A percentile compares a stretch with the other conserved stretches of the same genome.
These are phyloP conservation scores for Smittia aterrima DNA, from an alignment of 2,888 invertebrate species.

Conservation along the genomic window DNA sequence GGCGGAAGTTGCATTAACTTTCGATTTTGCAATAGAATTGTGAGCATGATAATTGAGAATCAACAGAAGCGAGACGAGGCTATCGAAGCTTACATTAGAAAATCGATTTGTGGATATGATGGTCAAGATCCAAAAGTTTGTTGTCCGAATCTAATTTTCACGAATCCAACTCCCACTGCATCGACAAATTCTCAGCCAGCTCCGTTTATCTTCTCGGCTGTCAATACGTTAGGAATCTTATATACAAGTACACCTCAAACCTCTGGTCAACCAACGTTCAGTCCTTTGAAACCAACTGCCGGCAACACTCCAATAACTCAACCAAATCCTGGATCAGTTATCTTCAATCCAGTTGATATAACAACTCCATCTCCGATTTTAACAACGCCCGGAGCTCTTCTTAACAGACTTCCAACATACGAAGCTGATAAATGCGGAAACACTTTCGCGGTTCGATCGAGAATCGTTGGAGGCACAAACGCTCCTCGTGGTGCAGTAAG, in stretches of 20 bases:
- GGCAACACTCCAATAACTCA: background rate
- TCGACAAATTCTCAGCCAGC: background rate
- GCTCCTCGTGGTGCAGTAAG: background rate
- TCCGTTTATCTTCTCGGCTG: background rate
- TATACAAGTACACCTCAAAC: background rate
- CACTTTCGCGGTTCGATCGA: constrained; percentile 52
- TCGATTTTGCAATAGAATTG: constrained; percentile 56
- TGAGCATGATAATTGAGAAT: constrained; percentile 47
- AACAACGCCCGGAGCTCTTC: background rate
- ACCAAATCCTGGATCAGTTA: background rate
- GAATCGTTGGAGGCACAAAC: constrained; percentile 57
- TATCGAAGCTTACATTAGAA: constrained; percentile 56
- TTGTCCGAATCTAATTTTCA: constrained; percentile 42
- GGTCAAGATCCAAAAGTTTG: constrained; percentile 59
- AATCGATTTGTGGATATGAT: constrained; percentile 69
- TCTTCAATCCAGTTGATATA: background rate
- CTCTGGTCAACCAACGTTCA: background rate
- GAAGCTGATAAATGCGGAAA: constrained; percentile 55
- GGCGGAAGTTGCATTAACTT: constrained; percentile 59
- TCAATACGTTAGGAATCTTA: background rate
- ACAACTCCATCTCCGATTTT: constrained; percentile 10
- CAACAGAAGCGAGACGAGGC: constrained; percentile 47
- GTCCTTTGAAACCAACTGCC: background rate
- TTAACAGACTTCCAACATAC: constrained; percentile 39
- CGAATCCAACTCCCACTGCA: background rate